Percentiles rank a stretch among this genome's conserved stretches.
Evolutionary conservation across 1,140 invertebrate species (phyloP).

Genomic region (Belonocnema kinseyi): DNA sequence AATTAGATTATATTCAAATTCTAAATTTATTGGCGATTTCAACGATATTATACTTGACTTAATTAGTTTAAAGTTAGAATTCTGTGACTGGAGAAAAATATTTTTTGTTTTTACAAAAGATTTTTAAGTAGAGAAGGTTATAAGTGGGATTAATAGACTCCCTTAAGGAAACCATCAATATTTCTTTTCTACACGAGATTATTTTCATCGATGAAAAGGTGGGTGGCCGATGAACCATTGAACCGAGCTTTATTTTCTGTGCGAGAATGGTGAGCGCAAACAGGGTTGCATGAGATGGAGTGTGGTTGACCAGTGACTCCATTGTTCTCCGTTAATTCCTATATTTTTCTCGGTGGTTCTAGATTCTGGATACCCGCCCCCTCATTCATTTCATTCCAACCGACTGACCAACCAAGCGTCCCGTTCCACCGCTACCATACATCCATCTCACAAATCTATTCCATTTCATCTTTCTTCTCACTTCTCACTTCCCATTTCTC

Average conservation of each 20-base stretch:
- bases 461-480: slow-evolving; percentile 26
- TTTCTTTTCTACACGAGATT: slow-evolving; percentile 3
- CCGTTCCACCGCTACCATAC: slow-evolving; percentile 20
- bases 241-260: slow-evolving; percentile 21
- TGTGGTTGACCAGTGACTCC: slow-evolving; percentile 38
- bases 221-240: slow-evolving; percentile 36
- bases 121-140: not conserved
- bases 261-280: slow-evolving; percentile 30
- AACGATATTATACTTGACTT: too few species aligned
- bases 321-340: slow-evolving; percentile 47
- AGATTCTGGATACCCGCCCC: slow-evolving; percentile 10
- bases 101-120: too few species aligned
- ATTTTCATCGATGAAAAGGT: slow-evolving; percentile 24
- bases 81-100: too few species aligned
- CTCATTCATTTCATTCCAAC: slow-evolving; percentile 25
- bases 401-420: slow-evolving; percentile 31
- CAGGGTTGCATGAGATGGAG: not conserved
- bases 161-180: not conserved
- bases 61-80: too few species aligned
- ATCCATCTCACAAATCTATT: slow-evolving; percentile 41
- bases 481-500: not conserved
- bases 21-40: too few species aligned
- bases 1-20: too few species aligned
- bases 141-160: not conserved
- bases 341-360: slow-evolving; percentile 44